A percentile compares a stretch with the other conserved stretches of the same genome.
phyloP scores from a whole-genome alignment of 2,888 invertebrate genomes.

The Pollenia angustigena region DNA sequence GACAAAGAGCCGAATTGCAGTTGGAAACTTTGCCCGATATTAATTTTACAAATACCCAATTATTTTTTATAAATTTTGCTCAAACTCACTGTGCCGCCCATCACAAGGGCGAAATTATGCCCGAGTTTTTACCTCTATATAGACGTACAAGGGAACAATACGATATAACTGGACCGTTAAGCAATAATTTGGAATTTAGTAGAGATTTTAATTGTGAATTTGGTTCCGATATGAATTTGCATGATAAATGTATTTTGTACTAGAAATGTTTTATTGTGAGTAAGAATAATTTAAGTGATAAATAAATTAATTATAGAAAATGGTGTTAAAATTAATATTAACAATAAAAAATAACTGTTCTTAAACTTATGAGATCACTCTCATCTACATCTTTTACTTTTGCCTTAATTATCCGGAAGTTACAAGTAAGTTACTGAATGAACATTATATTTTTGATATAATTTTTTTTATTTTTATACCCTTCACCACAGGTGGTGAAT shows the following conservation, averaged over 20 bases:
- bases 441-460: no score
- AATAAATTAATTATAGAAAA: neutral
- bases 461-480: no score
- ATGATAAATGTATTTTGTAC: conserved; percentile 80
- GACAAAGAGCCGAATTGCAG: conserved; percentile 68
- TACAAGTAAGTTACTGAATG: accelerated
- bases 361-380: no score
- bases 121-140: conserved; percentile 77
- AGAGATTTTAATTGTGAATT: conserved; percentile 80
- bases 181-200: conserved; percentile 80
- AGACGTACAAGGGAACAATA: conserved; percentile 78
- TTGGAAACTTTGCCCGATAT: conserved; percentile 79
- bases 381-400: no score
- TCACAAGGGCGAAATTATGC: conserved; percentile 64
- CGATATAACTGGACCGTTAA: conserved; percentile 79
- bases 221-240: conserved; percentile 81
- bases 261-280: conserved; percentile 62
- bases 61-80: conserved; percentile 82
- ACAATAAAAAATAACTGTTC: neutral
- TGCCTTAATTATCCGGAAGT: no score
- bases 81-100: conserved; percentile 79
- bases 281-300: conserved; percentile 6
- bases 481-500: no score
- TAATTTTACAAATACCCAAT: conserved; percentile 81
- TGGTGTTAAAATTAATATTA: neutral